A percentile compares a stretch with the other conserved stretches of the same genome.
Conservation (phyloP, 2,797 vertebrate species). For the Enteromius mattozi region DNA sequence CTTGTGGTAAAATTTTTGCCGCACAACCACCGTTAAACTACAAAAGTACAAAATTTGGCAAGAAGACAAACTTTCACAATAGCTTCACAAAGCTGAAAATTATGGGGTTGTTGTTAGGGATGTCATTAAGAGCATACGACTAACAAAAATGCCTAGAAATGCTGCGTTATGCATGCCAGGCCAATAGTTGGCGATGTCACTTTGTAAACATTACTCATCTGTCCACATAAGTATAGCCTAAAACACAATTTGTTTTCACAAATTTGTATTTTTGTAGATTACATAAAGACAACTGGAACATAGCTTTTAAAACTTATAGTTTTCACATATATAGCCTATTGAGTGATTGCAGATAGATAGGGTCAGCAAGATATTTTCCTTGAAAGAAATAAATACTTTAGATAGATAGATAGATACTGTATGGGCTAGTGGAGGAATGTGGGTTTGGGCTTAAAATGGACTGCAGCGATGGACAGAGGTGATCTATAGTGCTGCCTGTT, state of each 20-base stretch:
- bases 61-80: background rate
- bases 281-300: background rate
- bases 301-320: background rate
- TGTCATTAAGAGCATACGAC: background rate
- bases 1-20: background rate
- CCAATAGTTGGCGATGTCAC: background rate
- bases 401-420: constrained; percentile 15
- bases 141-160: background rate
- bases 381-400: background rate
- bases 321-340: background rate
- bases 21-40: background rate
- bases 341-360: background rate
- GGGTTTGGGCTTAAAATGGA: constrained; percentile 24
- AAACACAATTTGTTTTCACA: background rate
- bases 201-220: background rate
- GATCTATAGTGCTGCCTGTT: constrained; percentile 56
- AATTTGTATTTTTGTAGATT: background rate
- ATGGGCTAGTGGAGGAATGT: background rate
- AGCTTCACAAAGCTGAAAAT: background rate
- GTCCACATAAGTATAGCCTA: background rate
- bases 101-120: background rate
- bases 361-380: background rate
- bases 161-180: background rate
- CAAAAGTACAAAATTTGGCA: background rate
- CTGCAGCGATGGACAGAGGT: constrained; percentile 25